A percentile compares a stretch with the other conserved stretches of the same genome.
Conservation (phyloP, 2,113 vertebrate species). For the Cercopithecus mona region DNA sequence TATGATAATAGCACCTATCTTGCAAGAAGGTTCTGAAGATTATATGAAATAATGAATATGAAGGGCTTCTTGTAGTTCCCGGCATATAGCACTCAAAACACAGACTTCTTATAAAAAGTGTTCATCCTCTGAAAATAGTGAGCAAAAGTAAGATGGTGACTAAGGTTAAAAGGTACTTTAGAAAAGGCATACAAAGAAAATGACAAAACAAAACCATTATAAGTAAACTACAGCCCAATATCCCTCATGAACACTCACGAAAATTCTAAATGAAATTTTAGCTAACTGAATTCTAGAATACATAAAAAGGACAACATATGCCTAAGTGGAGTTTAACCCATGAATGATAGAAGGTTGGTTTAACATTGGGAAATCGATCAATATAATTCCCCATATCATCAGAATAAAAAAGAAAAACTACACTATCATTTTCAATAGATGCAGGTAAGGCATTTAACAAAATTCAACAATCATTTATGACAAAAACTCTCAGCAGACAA, state of each 20-base stretch:
- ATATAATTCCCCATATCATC: neutral
- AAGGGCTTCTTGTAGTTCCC: neutral
- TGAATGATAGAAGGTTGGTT: neutral
- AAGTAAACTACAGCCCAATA: neutral
- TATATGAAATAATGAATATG: neutral
- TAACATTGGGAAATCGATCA: neutral
- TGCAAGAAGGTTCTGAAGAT: neutral
- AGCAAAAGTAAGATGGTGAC: neutral
- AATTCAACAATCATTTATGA: too few relatives aligned
- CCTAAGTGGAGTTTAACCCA: neutral
- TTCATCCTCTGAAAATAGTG: neutral
- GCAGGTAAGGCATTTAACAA: neutral
- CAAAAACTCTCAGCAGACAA: neutral
- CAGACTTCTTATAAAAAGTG: neutral
- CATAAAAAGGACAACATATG: neutral
- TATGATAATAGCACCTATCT: neutral
- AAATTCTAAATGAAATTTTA: neutral
- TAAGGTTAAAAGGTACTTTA: neutral
- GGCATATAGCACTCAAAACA: conserved; percentile 13
- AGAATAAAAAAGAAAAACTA: conserved; percentile 27
- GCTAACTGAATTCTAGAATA: neutral
- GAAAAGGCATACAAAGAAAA: conserved; percentile 13
- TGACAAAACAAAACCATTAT: neutral
- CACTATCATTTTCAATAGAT: neutral
- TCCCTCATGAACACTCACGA: neutral